phyloP scores from a whole-genome alignment of 2,113 vertebrate species.

The Dipodomys merriami region DNA sequence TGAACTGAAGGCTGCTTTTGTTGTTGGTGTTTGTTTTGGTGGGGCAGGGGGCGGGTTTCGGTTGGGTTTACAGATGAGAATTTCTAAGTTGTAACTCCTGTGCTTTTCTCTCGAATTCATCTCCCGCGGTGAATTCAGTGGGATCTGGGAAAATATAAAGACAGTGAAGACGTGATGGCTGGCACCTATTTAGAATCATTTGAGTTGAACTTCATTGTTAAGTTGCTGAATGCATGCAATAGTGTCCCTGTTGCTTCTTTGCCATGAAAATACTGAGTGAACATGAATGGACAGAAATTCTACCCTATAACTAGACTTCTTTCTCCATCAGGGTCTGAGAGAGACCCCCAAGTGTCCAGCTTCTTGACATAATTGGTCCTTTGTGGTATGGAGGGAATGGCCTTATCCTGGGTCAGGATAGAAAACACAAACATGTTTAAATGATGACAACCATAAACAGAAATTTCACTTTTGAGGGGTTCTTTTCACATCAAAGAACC shows the following conservation, averaged over 20 bases:
- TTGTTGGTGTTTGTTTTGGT: neutral
- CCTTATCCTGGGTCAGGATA: neutral
- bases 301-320: neutral
- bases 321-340: neutral
- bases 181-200: neutral
- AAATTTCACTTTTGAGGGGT: constrained; percentile 23
- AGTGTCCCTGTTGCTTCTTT: neutral
- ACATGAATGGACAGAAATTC: neutral
- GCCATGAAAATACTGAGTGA: neutral
- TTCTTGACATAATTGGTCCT: neutral
- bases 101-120: constrained; percentile 21
- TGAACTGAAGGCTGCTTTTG: too few species aligned
- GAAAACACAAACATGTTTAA: neutral
- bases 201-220: constrained; percentile 10
- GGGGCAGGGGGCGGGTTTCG: neutral
- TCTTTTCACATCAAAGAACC: neutral
- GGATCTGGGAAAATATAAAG: neutral
- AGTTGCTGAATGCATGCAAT: neutral
- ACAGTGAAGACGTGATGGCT: neutral
- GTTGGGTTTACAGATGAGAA: neutral
- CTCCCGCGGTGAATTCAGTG: constrained; percentile 9
- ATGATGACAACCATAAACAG: neutral
- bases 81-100: neutral
- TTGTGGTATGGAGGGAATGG: neutral
- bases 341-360: neutral